These are phyloP conservation scores for Gavia stellata DNA, from an alignment of 2,113 vertebrate genomes.

Conservation along the genomic window DNA sequence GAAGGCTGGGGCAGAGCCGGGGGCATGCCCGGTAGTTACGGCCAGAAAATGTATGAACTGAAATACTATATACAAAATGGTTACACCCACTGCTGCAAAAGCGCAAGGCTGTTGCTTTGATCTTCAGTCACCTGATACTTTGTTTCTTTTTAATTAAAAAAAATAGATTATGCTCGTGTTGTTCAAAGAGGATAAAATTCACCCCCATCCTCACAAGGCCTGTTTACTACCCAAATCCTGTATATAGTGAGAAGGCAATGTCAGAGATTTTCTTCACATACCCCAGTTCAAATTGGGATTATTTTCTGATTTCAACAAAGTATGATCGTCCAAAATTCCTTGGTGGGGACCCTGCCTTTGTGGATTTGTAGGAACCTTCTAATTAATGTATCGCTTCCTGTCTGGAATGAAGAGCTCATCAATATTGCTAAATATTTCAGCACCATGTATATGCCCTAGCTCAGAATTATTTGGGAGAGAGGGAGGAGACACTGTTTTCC, in stretches of 20 bases:
- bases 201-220: not conserved
- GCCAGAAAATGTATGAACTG: not conserved
- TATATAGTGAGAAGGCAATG: not conserved
- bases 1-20: not conserved
- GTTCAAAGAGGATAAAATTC: not conserved
- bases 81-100: not conserved
- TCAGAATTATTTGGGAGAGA: not conserved
- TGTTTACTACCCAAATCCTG: not conserved
- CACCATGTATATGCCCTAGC: not conserved
- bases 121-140: not conserved
- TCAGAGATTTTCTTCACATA: not conserved
- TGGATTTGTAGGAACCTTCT: not conserved
- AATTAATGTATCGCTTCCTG: not conserved
- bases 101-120: not conserved
- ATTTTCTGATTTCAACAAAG: not conserved
- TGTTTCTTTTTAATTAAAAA: not conserved
- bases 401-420: not conserved
- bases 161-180: not conserved
- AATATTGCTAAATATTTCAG: not conserved
- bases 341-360: not conserved
- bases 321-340: conserved; percentile 4
- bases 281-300: not conserved
- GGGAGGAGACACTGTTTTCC: not conserved
- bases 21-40: accelerated
- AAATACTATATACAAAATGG: not conserved